A percentile compares a stretch with the other conserved stretches of the same genome.
Conservation (phyloP, 2,888 invertebrate genomes). For the Andrena hattorfiana region DNA sequence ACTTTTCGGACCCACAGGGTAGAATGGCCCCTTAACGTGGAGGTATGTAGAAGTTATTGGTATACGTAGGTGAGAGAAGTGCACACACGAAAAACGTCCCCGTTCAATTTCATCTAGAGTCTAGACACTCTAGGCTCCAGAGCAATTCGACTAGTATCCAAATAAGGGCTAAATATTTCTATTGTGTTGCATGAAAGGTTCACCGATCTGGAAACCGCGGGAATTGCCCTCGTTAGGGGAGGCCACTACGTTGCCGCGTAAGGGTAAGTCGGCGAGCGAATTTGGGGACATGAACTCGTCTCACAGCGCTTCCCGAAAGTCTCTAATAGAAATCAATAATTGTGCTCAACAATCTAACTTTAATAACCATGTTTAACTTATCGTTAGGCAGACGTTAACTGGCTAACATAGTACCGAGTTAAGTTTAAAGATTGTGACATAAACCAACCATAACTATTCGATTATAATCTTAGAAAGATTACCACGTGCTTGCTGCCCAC, state of each 20-base stretch:
- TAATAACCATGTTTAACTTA: conserved; percentile 85
- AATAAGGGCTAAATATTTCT: neutral
- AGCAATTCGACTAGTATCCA: too few species aligned
- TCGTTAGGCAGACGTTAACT: conserved; percentile 71
- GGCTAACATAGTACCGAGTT: conserved; percentile 60
- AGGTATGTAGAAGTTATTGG: too few species aligned
- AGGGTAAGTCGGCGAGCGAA: conserved; percentile 86
- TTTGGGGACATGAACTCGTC: conserved; percentile 86
- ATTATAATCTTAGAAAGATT: conserved; percentile 53
- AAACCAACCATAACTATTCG: conserved; percentile 57
- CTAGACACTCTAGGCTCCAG: too few species aligned
- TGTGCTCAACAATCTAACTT: conserved; percentile 85
- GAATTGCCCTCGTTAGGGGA: conserved; percentile 89
- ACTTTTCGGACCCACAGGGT: too few species aligned
- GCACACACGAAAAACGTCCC: too few species aligned
- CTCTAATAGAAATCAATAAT: conserved; percentile 86
- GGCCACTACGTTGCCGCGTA: conserved; percentile 88
- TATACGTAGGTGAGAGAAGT: too few species aligned
- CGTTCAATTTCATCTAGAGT: too few species aligned
- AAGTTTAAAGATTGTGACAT: conserved; percentile 57
- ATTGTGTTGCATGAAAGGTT: conserved; percentile 88
- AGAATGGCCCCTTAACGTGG: too few species aligned
- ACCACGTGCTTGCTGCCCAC: conserved; percentile 63
- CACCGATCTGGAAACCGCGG: conserved; percentile 99
- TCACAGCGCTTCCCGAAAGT: conserved; percentile 87